Evolutionary conservation across 2,888 invertebrate species (phyloP).

Genomic region (Palloptera scutellata): DNA sequence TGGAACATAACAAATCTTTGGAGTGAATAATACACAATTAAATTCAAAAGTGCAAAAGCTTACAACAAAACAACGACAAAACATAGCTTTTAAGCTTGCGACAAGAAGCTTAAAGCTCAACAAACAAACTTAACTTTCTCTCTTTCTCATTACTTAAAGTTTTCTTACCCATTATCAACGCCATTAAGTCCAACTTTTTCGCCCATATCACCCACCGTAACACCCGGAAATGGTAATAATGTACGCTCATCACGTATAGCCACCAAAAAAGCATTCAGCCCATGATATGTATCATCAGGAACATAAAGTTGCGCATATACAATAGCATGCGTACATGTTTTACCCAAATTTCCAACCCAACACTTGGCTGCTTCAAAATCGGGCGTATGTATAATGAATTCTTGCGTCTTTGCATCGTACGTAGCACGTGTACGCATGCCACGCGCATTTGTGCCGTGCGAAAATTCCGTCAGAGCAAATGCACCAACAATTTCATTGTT

Average conservation of each 20-base stretch:
- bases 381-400: conserved; percentile 78
- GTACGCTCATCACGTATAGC: conserved; percentile 81
- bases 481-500: conserved; percentile 70
- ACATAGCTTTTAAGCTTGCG: too few relatives aligned
- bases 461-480: conserved; percentile 88
- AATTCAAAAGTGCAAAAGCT: neutral
- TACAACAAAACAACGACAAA: neutral
- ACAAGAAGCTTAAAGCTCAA: too few relatives aligned
- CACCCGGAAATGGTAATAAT: conserved; percentile 76
- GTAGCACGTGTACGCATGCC: conserved; percentile 87
- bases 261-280: conserved; percentile 88
- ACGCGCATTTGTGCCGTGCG: conserved; percentile 90
- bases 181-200: conserved; percentile 92
- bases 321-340: conserved; percentile 84
- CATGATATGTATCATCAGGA: conserved; percentile 79
- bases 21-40: neutral
- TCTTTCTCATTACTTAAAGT: neutral
- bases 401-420: conserved; percentile 75
- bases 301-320: conserved; percentile 89
- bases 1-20: conserved; percentile 77
- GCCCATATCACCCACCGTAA: conserved; percentile 91
- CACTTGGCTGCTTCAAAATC: conserved; percentile 81
- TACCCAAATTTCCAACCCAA: conserved; percentile 76
- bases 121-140: too few relatives aligned
- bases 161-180: conserved; percentile 85